A percentile compares a stretch with the other conserved stretches of the same genome.
Conservation (phyloP, 2,797 vertebrate genomes). For the Lithobates sylvaticus region DNA sequence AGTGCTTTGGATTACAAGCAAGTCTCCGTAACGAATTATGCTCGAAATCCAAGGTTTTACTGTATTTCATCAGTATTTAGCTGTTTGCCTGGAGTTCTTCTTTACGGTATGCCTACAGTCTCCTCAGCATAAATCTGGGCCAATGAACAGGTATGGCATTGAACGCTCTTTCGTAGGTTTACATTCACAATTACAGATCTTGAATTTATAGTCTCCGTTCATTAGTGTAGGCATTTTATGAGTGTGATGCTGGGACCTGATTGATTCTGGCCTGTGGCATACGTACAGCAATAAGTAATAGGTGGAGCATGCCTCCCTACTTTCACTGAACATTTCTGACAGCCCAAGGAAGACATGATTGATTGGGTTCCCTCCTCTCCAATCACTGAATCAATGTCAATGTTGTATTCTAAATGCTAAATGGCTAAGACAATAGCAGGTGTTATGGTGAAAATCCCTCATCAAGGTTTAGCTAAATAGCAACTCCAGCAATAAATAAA, state of each 20-base stretch:
- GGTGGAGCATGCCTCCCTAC: background rate
- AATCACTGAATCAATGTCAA: background rate
- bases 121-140: too few species aligned
- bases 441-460: background rate
- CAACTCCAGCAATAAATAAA: constrained; percentile 1
- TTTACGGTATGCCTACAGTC: too few species aligned
- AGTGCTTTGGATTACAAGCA: too few species aligned
- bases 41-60: too few species aligned
- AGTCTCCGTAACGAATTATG: too few species aligned
- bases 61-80: too few species aligned
- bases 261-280: background rate
- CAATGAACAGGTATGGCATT: too few species aligned
- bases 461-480: background rate
- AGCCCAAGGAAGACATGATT: background rate
- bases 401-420: background rate
- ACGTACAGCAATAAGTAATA: background rate
- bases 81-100: too few species aligned
- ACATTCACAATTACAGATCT: background rate
- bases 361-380: background rate
- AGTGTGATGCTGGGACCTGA: background rate
- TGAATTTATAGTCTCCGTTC: background rate
- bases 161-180: background rate
- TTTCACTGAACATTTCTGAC: background rate
- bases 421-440: background rate
- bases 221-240: background rate